A percentile compares a stretch with the other conserved stretches of the same genome.
Evolutionary conservation across 2,888 invertebrate species (phyloP).

Genomic region (Eupithecia abbreviata): DNA sequence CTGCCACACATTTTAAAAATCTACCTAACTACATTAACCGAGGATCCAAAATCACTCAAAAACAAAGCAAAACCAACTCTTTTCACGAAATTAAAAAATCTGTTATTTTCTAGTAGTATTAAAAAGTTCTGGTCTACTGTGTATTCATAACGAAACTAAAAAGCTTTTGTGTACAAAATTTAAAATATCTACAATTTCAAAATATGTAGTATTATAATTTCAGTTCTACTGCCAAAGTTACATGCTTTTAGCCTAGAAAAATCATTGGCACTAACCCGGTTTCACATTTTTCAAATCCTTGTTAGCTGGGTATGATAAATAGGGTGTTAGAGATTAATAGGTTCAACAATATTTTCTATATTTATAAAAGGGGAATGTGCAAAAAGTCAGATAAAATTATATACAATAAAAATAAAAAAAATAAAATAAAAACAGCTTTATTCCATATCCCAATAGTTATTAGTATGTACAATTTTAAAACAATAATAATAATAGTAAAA

Average conservation of each 20-base stretch:
- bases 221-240: neutral
- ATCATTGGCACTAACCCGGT: constrained; percentile 57
- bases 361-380: neutral
- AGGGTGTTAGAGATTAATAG: constrained; percentile 51
- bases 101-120: neutral
- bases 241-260: neutral
- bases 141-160: neutral
- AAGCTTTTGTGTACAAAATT: neutral
- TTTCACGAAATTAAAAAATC: no score
- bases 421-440: no score
- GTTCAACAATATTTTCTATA: neutral
- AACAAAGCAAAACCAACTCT: neutral
- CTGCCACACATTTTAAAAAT: no score
- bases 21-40: neutral
- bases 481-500: no score
- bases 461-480: no score
- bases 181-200: neutral
- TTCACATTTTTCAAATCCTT: constrained; percentile 65
- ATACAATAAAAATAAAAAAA: no score
- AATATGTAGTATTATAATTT: neutral
- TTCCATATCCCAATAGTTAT: no score
- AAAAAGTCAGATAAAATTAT: no score
- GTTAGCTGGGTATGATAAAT: constrained; percentile 60
- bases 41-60: neutral
- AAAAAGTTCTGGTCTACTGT: neutral